phyloP scores from a whole-genome alignment of 2,888 invertebrate genomes.

The Eudasyphora cyanicolor region DNA sequence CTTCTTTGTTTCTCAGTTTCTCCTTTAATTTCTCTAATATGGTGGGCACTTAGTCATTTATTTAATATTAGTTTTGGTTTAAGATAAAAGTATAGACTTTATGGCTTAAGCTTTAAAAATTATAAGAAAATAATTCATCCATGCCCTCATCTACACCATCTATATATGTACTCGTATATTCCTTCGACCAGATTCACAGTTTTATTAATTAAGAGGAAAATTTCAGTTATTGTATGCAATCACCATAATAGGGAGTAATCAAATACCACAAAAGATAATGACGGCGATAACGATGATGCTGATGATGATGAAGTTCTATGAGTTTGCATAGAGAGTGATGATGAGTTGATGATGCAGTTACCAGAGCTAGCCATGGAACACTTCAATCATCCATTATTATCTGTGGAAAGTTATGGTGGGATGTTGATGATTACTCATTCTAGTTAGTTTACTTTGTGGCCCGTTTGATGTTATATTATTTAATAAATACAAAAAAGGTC shows the following conservation, averaged over 20 bases:
- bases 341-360: constrained; percentile 1
- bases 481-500: constrained; percentile 1
- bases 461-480: constrained; percentile 6
- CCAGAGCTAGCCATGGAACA: not conserved
- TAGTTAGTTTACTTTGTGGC: constrained; percentile 4
- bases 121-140: not conserved
- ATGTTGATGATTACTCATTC: not conserved
- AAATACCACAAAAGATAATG: not conserved
- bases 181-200: not conserved
- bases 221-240: not conserved
- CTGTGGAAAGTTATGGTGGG: not conserved
- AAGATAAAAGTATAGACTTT: constrained; percentile 3
- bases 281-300: not conserved
- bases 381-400: not conserved
- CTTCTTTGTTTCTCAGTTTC: not conserved
- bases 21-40: not conserved
- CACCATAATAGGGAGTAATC: too few relatives aligned
- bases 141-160: too few relatives aligned
- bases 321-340: not conserved
- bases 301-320: not conserved
- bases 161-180: too few relatives aligned
- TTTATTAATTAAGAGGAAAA: not conserved
- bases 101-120: not conserved
- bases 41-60: not conserved
- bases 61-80: not conserved